Evolutionary conservation across 2,888 invertebrate genomes (phyloP), one percentile per base, ranked within the genome.

Genomic region (Vesta saturnalis): DNA sequence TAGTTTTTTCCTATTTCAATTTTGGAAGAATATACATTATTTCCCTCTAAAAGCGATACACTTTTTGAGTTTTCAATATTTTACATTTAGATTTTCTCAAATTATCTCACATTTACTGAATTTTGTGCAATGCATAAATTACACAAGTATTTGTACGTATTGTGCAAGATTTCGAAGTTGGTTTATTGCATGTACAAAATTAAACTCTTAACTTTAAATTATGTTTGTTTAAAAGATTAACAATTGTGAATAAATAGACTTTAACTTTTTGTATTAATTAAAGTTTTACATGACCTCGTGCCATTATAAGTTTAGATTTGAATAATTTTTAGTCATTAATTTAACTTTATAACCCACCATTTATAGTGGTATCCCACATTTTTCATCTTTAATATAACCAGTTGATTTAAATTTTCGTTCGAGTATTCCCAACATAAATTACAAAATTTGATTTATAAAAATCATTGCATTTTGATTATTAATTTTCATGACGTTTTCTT

Each of bases 151-250:
- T n/a, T n/a, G n/a, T n/a, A n/a, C n/a, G n/a, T n/a, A n/a, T n/a
- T n/a, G n/a, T n/a, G n/a, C n/a, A n/a, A n/a, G n/a, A n/a, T n/a
- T n/a, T n/a, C n/a, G n/a, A n/a, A n/a, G n/a, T n/a, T n/a, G n/a
- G n/a, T n/a, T n/a, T n/a, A n/a, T n/a, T n/a, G 8, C 39, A n/a
- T n/a, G 12, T 2, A 39, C 39, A n/a, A 39, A 39, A 39, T 39
- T 39, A n/a, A n/a, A n/a, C n/a, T n/a, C n/a, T n/a, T 39, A 39
- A 39, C 39, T 39, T 39, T 39, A 39, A 39, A 39, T 39, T 39
- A n/a, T 39, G 8, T 39, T 39, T 39, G 39, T n/a, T n/a, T 10
- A 39, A 39, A n/a, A n/a, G n/a, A 39, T 39, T 39, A 39, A 39
- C 39, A 39, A 39, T 39, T 39, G 39, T 39, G 12, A n/a, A n/a